Base-by-base conservation (phyloP, 2,888 invertebrate genomes). In the Nipponacmea schrenckii region DNA sequence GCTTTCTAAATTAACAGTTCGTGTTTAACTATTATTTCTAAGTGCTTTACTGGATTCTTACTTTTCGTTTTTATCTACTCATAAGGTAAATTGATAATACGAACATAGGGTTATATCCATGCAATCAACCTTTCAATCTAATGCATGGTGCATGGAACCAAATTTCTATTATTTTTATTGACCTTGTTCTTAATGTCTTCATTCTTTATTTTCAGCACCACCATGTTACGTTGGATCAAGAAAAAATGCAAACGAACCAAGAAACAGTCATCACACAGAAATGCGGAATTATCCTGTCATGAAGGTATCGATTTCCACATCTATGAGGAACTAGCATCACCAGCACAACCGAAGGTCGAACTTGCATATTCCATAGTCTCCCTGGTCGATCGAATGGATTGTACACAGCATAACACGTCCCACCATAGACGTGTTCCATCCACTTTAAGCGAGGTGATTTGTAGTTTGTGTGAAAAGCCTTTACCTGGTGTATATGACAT, bases 301-400 rank as follows among this genome's bases (percentile, higher is more conserved):
- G 56, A 56, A 56, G 56, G 56, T 12, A 56, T 56, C 56, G 56
- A 56, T 24, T 56, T 56, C 24, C 56, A 56, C 14, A 56, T 56
- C 24, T 56, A 56, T 20, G 56, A 56, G 14, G 56, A 56, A 56
- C 20, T 56, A 3, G 8, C 56, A 24, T 24, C 56, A 24, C 20
- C 24, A 24, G 56, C 20, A 24, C 24, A 20, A 24, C 56, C 20
- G 2, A 56, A 56, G 14, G 39, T 39, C 39, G 56, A 56, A 24
- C 56, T 56, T 10, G 56, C 56, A 20, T 56, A 56, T 4, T 56
- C 56, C 24, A 56, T 56, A 24, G 56, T 56, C 0, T 24, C 56
- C 12, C 20, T 56, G 56, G 56, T 56, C 56, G 56, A 56, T 24
- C 20, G 14, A 14, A 20, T 56, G 24, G 24, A 56, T 14, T 10